phyloP scores from a whole-genome alignment of 2,113 vertebrate genomes.

The Bothrops jararaca region DNA sequence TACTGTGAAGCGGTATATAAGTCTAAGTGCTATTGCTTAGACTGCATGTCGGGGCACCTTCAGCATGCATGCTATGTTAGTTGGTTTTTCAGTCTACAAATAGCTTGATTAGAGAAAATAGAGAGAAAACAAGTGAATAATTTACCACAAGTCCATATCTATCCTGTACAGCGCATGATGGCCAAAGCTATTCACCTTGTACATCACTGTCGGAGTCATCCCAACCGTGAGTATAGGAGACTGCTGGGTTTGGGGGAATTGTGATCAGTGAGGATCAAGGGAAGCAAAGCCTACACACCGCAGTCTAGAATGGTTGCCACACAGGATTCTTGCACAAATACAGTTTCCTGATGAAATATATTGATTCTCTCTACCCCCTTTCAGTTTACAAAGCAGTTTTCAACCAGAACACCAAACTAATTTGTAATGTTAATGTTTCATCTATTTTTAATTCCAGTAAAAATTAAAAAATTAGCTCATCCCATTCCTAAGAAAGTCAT shows the following conservation, averaged over 20 bases:
- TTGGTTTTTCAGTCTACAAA: not conserved
- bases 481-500: not conserved
- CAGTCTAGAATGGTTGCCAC: not conserved
- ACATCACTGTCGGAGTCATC: constrained; percentile 80
- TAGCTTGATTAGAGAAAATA: not conserved
- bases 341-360: not conserved
- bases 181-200: constrained; percentile 84
- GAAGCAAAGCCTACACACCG: not conserved
- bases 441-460: not conserved
- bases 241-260: too few species aligned
- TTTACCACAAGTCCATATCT: not conserved
- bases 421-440: not conserved
- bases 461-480: not conserved
- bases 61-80: not conserved
- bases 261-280: not conserved
- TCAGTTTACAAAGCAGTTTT: not conserved
- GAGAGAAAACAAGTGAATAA: not conserved
- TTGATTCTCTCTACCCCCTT: not conserved
- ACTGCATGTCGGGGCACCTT: not conserved
- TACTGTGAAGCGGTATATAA: too few species aligned
- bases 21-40: not conserved
- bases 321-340: not conserved
- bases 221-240: constrained; percentile 71
- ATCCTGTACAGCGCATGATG: constrained; percentile 81
- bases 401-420: not conserved